These are phyloP conservation scores for Athalia cordata DNA, from an alignment of 2,888 invertebrate species.

Conservation along the genomic window DNA sequence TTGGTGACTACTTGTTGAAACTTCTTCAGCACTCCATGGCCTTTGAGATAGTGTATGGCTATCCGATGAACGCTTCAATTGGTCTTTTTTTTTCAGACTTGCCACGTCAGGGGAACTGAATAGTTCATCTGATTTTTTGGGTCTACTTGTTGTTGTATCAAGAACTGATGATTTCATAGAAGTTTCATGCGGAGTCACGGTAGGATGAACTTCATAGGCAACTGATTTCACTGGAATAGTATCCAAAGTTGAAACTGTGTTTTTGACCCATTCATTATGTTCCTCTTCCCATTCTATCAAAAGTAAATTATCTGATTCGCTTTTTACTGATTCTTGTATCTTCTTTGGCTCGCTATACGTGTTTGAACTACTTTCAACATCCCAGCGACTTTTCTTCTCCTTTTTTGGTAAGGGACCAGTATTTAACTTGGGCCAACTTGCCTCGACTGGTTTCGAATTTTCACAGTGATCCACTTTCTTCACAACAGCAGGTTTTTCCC, in stretches of 20 bases:
- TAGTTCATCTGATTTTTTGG: constrained; percentile 12
- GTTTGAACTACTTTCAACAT: constrained; percentile 57
- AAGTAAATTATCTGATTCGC: constrained; percentile 27
- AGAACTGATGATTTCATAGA: neutral
- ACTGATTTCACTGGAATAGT: neutral
- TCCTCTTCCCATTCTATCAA: constrained; percentile 57
- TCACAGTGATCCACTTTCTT: neutral
- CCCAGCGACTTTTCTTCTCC: constrained; percentile 65
- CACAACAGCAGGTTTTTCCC: neutral
- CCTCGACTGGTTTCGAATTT: constrained; percentile 6
- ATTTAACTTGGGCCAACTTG: constrained; percentile 10
- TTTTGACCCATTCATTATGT: constrained; percentile 57
- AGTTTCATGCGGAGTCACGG: neutral
- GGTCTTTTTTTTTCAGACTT: constrained; percentile 8
- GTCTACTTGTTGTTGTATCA: neutral
- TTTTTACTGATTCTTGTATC: constrained; percentile 6
- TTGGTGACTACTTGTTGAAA: constrained; percentile 1
- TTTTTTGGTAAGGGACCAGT: constrained; percentile 46
- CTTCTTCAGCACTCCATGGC: constrained; percentile 19
- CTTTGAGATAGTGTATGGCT: neutral
- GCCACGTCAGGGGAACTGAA: neutral
- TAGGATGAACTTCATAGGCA: constrained; percentile 11
- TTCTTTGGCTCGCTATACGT: constrained; percentile 8
- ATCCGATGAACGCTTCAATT: neutral
- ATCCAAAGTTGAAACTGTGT: constrained; percentile 9